Base-by-base conservation (phyloP, 1,140 invertebrate genomes). In the Achroia grisella region DNA sequence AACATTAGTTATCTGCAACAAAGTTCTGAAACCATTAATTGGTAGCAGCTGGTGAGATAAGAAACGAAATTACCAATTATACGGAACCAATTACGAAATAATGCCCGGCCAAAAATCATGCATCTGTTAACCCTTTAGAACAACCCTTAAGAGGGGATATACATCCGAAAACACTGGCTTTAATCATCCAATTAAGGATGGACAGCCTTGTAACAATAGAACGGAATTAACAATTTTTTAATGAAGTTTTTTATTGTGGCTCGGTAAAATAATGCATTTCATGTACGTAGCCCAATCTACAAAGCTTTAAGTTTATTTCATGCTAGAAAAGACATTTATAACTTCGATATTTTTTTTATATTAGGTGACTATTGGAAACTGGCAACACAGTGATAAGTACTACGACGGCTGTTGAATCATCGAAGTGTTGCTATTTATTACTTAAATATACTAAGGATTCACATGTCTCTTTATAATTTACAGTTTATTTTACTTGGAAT, bases 91-190 rank as follows among this genome's bases (percentile, higher is more conserved):
- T 56, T 50, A 52, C 39, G 11, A 39, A 59, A 54, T 56, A 52
- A 71, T 59, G 67, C 62, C 62, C 58, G 57, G 56, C 52, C 52
- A 60, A 67, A 60, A 74, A 70, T 75, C 70, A 69, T 64, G 56
- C 74, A 78, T 78, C 74, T 78, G 74, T 65, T 61, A 65, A 67
- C 74, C 70, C 70, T 75, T 74, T 62, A 29, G 2, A n/a, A n/a
- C 10, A n/a, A 27, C 13, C 17, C 17, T 23, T 23, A 23, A 23
- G 17, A 23, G 17, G 17, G 17, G 27, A 10, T 30, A 11, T 34
- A 28, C 23, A 30, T 46, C 39, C 40, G n/a, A 39, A 64, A 68
- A 66, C 66, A 61, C 54, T 53, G 52, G 55, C 42, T 47, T 52
- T 67, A 65, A 65, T 63, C 61, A 48, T 51, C 56, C 61, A 72